Base-by-base conservation (phyloP, 2,888 invertebrate species). In the Bellardia pandia region DNA sequence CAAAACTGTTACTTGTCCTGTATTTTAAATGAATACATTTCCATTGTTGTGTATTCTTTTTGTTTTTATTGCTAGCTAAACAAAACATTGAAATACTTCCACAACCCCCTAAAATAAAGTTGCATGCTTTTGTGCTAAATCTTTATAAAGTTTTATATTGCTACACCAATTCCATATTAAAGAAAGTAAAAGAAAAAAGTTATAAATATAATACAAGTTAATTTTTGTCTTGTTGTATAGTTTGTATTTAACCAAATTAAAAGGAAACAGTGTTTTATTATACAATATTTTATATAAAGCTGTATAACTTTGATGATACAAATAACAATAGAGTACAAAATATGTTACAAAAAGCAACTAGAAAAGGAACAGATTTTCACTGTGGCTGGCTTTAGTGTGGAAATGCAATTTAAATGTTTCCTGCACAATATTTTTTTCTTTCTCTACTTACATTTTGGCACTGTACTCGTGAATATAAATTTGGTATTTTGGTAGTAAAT, bases 381-480 rank as follows among this genome's bases (percentile, higher is more conserved):
- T 79, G 75, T 71, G 71, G 71, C 30, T 71, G 45, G 23, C 51
- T 71, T 75, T 81, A 60, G 37, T 53, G 68, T 60, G 62, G 58
- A 86, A 86, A 76, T 83, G 66, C 60, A 86, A 79, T 79, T 86
- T 83, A 76, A 86, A 66, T 75, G 37, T 66, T 86, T 83, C 83
- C 86, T 78, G 13, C 42, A 11, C 40, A n/a, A 51, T 60, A 3
- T 13, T 5, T 58, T 30, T 48, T 69, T 30, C 51, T 23, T 1
- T 9, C 62, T 37, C 42, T 33, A 62, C 0, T 33, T 13, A 23
- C 33, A 9, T 48, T 48, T 33, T 60, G 30, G 13, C 13, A 60
- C 23, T 37, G 45, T 11, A 45, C 45, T 7, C 1, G 6, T 11
- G 14, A 16, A 48, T 11, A 48, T 14, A 40, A 40, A 62, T 66